Percentiles rank a stretch among this genome's conserved stretches.
phyloP scores from a whole-genome alignment of 2,888 invertebrate species.

The Allygus modestus region DNA sequence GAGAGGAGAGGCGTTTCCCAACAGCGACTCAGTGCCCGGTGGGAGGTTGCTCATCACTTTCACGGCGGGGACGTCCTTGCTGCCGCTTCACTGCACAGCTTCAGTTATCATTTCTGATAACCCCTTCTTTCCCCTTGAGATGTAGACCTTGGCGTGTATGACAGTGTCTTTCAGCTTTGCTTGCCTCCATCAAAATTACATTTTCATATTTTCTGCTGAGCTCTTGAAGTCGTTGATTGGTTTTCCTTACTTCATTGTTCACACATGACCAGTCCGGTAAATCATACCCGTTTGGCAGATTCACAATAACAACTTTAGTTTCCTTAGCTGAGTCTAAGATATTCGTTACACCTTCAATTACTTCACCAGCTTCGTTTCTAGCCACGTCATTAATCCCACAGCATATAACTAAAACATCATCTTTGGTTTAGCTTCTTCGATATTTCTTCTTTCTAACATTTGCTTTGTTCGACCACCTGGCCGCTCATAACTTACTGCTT shows the following conservation, averaged over 20 bases:
- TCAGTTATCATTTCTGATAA: neutral
- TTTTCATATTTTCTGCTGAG: slow-evolving; percentile 23
- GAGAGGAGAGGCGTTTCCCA: slow-evolving; percentile 11
- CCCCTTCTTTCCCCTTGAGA: slow-evolving; percentile 10
- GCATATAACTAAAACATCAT: neutral
- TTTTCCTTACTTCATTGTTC: slow-evolving; percentile 1
- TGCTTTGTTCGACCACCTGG: neutral
- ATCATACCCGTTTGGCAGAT: slow-evolving; percentile 28
- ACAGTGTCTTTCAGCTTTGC: slow-evolving; percentile 5
- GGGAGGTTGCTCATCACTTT: slow-evolving; percentile 11
- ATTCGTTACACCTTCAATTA: neutral
- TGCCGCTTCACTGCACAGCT: neutral
- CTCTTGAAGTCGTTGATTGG: neutral
- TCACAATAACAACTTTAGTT: neutral
- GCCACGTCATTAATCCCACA: slow-evolving; percentile 31
- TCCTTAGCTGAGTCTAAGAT: neutral
- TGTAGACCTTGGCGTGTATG: neutral
- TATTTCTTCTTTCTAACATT: slow-evolving; percentile 14
- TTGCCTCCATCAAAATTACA: slow-evolving; percentile 1
- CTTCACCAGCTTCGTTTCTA: slow-evolving; percentile 30
- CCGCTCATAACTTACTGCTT: slow-evolving; percentile 7
- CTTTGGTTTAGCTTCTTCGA: slow-evolving; percentile 17
- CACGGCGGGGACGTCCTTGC: neutral
- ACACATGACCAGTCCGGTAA: slow-evolving; percentile 39
- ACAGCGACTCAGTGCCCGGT: slow-evolving; percentile 21